These are phyloP conservation scores for Apteryx owenii DNA, from an alignment of 2,113 vertebrate genomes.

Conservation along the genomic window DNA sequence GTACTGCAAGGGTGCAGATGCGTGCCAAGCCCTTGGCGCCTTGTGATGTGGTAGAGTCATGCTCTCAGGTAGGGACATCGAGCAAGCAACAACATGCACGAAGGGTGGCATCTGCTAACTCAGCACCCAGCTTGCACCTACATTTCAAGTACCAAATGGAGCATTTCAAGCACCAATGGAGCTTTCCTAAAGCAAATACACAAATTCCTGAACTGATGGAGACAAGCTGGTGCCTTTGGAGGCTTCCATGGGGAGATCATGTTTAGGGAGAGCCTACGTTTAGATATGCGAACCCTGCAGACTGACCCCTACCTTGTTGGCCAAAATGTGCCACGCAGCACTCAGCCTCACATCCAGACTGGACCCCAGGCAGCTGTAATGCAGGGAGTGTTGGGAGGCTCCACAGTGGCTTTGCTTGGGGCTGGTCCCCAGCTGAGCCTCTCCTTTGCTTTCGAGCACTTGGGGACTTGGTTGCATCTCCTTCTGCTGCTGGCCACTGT, in stretches of 20 bases:
- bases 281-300: not conserved
- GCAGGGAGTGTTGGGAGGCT: not conserved
- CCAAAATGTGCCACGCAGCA: not conserved
- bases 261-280: not conserved
- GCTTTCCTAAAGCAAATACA: not conserved
- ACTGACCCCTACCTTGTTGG: not conserved
- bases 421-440: not conserved
- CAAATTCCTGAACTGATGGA: not conserved
- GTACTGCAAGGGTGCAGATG: not conserved
- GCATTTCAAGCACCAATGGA: not conserved
- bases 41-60: not conserved
- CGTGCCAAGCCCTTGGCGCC: not conserved
- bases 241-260: not conserved
- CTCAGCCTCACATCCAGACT: not conserved
- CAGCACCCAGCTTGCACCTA: not conserved
- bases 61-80: not conserved
- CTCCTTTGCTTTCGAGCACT: not conserved
- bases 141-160: not conserved
- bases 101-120: conserved; percentile 32
- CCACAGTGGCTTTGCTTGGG: not conserved
- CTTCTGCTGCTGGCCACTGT: not conserved
- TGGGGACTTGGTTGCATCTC: not conserved
- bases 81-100: not conserved
- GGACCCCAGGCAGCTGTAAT: not conserved
- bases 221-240: not conserved